phyloP scores from a whole-genome alignment of 2,888 invertebrate species.

The Slavum lentiscoides region DNA sequence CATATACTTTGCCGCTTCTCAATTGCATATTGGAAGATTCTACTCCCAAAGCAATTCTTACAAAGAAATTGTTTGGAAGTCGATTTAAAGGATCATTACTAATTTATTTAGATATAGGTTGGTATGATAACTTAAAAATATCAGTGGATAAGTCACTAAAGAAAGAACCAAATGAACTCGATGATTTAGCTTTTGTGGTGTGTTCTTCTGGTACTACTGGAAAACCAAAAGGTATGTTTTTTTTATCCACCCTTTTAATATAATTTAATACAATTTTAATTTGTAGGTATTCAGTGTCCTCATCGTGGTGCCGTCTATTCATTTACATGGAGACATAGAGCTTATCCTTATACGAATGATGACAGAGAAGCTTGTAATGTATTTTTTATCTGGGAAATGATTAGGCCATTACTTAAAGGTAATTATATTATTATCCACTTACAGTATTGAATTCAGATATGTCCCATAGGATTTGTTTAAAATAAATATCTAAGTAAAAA shows the following conservation, averaged over 20 bases:
- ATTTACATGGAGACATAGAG: conserved; percentile 56
- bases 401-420: conserved; percentile 57
- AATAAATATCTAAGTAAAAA: not conserved
- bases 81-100: conserved; percentile 45
- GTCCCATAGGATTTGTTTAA: not conserved
- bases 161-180: conserved; percentile 54
- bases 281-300: conserved; percentile 57
- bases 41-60: conserved; percentile 56
- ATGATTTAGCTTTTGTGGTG: conserved; percentile 57
- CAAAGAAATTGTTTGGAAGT: conserved; percentile 55
- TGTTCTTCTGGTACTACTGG: conserved; percentile 58
- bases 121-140: conserved; percentile 22
- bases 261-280: not conserved
- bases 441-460: not conserved
- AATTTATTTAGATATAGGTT: conserved; percentile 47
- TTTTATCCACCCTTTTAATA: not conserved
- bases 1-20: conserved; percentile 56
- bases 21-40: conserved; percentile 57
- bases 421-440: not conserved
- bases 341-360: conserved; percentile 56
- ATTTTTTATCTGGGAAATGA: conserved; percentile 58
- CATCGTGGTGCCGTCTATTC: conserved; percentile 56
- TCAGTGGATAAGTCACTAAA: not conserved
- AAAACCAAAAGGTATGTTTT: conserved; percentile 57
- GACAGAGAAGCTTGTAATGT: conserved; percentile 58